These are phyloP conservation scores for Glomeris maerens DNA, from an alignment of 1,140 invertebrate species.

Conservation along the genomic window DNA sequence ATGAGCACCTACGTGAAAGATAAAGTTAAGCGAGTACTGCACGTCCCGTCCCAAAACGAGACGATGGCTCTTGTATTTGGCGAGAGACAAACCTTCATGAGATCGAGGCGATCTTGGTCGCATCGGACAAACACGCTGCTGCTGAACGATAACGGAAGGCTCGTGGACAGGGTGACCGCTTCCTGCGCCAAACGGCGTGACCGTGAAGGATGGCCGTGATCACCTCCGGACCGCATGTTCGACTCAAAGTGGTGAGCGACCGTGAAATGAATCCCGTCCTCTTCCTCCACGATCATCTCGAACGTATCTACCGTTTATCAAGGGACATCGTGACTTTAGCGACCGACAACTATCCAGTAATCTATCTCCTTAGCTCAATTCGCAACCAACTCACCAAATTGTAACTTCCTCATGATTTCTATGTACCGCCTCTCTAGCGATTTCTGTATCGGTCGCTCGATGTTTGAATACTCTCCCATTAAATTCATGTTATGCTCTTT, in stretches of 20 bases:
- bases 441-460: not conserved
- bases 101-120: slow-evolving; percentile 80
- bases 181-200: slow-evolving; percentile 90
- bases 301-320: slow-evolving; percentile 65
- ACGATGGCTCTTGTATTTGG: not conserved
- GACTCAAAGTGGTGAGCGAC: slow-evolving; percentile 85
- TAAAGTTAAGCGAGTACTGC: not conserved
- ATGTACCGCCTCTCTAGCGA: slow-evolving; percentile 51
- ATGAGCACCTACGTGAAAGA: slow-evolving; percentile 57
- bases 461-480: not conserved
- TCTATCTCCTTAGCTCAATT: not conserved
- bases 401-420: slow-evolving; percentile 68
- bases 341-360: not conserved
- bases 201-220: slow-evolving; percentile 60
- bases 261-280: slow-evolving; percentile 62
- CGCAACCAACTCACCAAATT: slow-evolving; percentile 52
- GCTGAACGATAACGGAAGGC: slow-evolving; percentile 79
- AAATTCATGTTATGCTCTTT: too few relatives aligned
- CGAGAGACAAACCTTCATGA: slow-evolving; percentile 64
- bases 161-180: slow-evolving; percentile 84
- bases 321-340: too few relatives aligned
- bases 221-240: slow-evolving; percentile 69
- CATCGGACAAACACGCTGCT: slow-evolving; percentile 92
- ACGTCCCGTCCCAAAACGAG: not conserved
- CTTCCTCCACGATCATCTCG: slow-evolving; percentile 74